Evolutionary conservation across 92 coral and sea anemone genomes (phyloP).

Genomic region (Metridium senile): DNA sequence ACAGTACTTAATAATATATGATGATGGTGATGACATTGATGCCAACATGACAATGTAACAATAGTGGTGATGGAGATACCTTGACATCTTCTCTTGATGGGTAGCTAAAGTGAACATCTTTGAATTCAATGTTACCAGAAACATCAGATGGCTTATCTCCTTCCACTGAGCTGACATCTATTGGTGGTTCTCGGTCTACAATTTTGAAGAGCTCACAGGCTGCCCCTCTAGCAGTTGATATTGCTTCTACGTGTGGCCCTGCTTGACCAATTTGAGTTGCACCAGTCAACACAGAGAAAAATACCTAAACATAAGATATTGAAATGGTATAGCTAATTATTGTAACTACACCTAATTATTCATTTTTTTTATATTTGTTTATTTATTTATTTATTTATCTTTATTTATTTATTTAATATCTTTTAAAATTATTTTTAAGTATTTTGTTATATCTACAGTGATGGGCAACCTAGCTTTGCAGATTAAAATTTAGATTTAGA

Average conservation of each 20-base stretch:
- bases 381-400: no score
- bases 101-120: conserved; percentile 75
- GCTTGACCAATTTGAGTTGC: conserved; percentile 93
- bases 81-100: conserved; percentile 84
- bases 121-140: conserved; percentile 72
- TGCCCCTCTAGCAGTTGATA: conserved; percentile 90
- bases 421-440: no score
- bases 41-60: no score
- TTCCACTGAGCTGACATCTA: conserved; percentile 81
- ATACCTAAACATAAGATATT: conserved; percentile 62
- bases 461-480: no score
- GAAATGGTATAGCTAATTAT: no score
- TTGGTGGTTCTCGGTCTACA: conserved; percentile 88
- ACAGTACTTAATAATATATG: no score
- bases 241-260: conserved; percentile 85
- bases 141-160: conserved; percentile 71
- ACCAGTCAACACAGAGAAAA: conserved; percentile 88
- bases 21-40: no score
- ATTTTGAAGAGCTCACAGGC: conserved; percentile 67
- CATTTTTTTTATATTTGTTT: no score
- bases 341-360: no score
- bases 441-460: no score
- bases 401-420: no score
- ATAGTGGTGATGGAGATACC: conserved; percentile 41
- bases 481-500: no score